These are phyloP conservation scores for Triplophysa bombifrons DNA, from an alignment of 2,797 vertebrate genomes.

Conservation along the genomic window DNA sequence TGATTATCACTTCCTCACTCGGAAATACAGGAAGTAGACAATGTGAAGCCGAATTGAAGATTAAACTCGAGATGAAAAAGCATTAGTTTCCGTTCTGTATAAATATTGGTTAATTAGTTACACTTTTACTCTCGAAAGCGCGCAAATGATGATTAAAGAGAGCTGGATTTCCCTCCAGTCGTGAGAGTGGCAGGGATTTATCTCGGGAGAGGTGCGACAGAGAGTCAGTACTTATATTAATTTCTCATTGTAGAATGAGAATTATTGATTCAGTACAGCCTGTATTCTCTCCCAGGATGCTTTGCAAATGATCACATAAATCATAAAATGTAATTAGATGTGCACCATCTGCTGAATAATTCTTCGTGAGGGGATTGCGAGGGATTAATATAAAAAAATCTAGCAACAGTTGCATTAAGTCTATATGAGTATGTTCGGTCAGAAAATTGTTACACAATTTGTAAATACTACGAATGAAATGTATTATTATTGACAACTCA, in stretches of 20 bases:
- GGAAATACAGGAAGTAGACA: slow-evolving; percentile 25
- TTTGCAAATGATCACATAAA: slow-evolving; percentile 59
- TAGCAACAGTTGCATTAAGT: slow-evolving; percentile 46
- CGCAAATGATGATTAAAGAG: slow-evolving; percentile 34
- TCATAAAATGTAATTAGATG: slow-evolving; percentile 60
- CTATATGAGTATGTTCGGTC: slow-evolving; percentile 1
- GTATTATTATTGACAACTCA: not conserved
- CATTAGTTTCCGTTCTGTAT: slow-evolving; percentile 1
- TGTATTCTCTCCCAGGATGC: slow-evolving; percentile 55
- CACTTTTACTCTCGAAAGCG: slow-evolving; percentile 37
- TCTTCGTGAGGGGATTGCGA: slow-evolving; percentile 49
- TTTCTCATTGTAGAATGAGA: slow-evolving; percentile 54
- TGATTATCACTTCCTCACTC: slow-evolving; percentile 12
- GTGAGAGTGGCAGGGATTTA: slow-evolving; percentile 50
- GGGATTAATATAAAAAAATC: slow-evolving; percentile 41
- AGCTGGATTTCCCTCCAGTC: slow-evolving; percentile 33
- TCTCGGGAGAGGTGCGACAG: slow-evolving; percentile 46
- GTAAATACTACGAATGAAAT: not conserved
- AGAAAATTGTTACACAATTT: too few species aligned
- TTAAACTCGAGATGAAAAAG: slow-evolving; percentile 36
- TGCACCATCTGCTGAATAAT: slow-evolving; percentile 56
- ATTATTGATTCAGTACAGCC: slow-evolving; percentile 59
- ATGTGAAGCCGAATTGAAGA: slow-evolving; percentile 12
- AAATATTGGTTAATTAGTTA: slow-evolving; percentile 48
- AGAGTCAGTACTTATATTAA: slow-evolving; percentile 52